Base-by-base conservation (phyloP, 1,140 invertebrate species). In the Nephila pilipes region DNA sequence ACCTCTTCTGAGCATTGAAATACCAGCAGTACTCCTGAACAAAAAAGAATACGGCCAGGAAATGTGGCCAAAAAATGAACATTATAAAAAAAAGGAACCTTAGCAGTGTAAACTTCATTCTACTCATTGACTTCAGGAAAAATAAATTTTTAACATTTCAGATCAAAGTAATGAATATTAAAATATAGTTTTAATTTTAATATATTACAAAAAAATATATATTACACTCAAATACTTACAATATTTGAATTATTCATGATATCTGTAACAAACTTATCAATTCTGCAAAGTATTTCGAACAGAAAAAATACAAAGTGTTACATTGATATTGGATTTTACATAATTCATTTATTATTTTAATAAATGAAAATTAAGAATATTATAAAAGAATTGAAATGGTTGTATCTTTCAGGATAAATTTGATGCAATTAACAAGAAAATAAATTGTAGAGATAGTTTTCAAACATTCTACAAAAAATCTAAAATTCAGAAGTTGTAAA, bases 1-100 rank as follows among this genome's bases (percentile, higher is more conserved):
- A 96, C 99, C 99, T 96, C 99, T 99, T 97, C 96, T 99, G 99
- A 96, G 99, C 98, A 96, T 99, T 99, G 96, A 99, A 99, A 96
- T 99, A 99, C 95, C 99, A 98, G 95, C 99, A 99, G 96, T 99
- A 99, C 95, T 99, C 98, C 97, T 98, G 98, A 96, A 99, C 99
- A 96, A 99, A 99, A 95, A 99, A 97, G 96, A 99, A 99, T 92
- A 99, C 97, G 94, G 98, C 99, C 96, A 99, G n/a, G 99, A 96
- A 99, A 99, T 94, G 98, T 98, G n/a, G n/a, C n/a, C n/a, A n/a
- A n/a, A n/a, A n/a, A 94, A 98, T 98, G 96, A 99, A 99, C 95
- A 99, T 98, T 94, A 99, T 99, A 96, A 99, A 99, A 95, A 99
- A 97, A 95, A 99, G 98, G 96, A 99, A 99, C 99, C 91, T 99